Evolutionary conservation across 2,888 invertebrate genomes (phyloP).

Genomic region (Stenoptilia bipunctidactyla): DNA sequence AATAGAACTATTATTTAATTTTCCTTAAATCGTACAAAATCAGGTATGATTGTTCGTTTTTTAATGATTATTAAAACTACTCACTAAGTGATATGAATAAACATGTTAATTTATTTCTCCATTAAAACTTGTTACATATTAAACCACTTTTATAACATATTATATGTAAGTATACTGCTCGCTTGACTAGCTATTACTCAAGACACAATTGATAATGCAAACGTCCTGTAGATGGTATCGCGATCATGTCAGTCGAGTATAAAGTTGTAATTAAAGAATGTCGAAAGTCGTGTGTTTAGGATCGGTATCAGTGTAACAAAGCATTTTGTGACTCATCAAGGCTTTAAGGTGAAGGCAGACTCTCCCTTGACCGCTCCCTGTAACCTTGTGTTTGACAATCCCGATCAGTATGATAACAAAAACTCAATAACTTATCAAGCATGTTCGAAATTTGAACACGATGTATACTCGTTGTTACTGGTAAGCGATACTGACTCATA

Average conservation of each 20-base stretch:
- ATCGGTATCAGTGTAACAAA: conserved; percentile 45
- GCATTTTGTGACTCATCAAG: conserved; percentile 42
- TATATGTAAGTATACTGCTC: too few species aligned
- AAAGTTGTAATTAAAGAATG: conserved; percentile 50
- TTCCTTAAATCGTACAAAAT: too few species aligned
- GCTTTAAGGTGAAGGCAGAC: conserved; percentile 38
- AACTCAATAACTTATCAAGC: conserved; percentile 21
- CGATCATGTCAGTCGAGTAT: conserved; percentile 26
- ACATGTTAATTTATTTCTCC: too few species aligned
- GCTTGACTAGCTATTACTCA: too few species aligned
- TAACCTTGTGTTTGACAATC: conserved; percentile 53
- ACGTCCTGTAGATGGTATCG: conserved; percentile 12
- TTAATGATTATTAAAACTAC: too few species aligned
- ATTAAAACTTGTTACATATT: too few species aligned
- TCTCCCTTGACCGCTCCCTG: conserved; percentile 61
- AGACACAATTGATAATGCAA: background rate
- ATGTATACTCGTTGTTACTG: too few species aligned
- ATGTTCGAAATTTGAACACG: background rate
- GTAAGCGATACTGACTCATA: conserved; percentile 13
- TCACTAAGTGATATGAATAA: too few species aligned
- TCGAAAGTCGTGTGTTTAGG: conserved; percentile 41
- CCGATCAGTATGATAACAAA: conserved; percentile 41
- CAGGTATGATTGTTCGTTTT: too few species aligned
- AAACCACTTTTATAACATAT: too few species aligned
- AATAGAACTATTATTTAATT: too few species aligned